Evolutionary conservation across 2,888 invertebrate genomes (phyloP), one percentile per base, ranked within the genome.

Genomic region (Drosophila prolongata): DNA sequence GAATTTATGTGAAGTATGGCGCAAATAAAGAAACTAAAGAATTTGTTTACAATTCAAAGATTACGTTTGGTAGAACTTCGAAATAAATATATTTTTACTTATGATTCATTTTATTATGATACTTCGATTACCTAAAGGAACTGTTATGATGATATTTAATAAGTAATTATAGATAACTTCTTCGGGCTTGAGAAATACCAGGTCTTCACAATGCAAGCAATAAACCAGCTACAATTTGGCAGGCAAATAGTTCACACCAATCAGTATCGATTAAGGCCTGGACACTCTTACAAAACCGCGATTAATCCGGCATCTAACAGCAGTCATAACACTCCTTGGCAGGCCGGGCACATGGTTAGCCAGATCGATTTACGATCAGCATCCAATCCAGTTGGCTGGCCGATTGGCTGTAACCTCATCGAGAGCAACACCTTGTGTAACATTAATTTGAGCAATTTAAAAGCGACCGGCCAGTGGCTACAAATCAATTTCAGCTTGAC

Each of bases 401-500:
- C 24, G 37, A 47, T 42, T 47, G 70, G 62, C 38, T 47, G 72
- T 65, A 54, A 53, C 65, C 72, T 61, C 62, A 70, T 42, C 62
- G 70, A 61, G 55, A 65, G 64, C 76, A 86, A 80, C 83, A 80
- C 83, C 86, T 69, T 78, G 58, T 80, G 80, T 67, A 75, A 75
- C 84, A 83, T 80, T 83, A 56, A 79, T 76, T 75, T 60, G 53
- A 74, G 61, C 74, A 74, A 74, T 74, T 74, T 74, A 57, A 74
- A 56, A 50, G 43, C 53, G 44, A 49, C 19, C 56, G 64, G 71
- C 64, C 70, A 65, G 72, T 62, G 72, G 79, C 89, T 77, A 90
- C 89, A 90, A 90, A 90, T 90, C 89, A 90, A 89, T 90, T 90
- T 79, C 78, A 83, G 76, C 72, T 78, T 89, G 90, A 90, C 90